These are phyloP conservation scores for Elegia similella DNA, from an alignment of 2,888 invertebrate genomes.

Conservation along the genomic window DNA sequence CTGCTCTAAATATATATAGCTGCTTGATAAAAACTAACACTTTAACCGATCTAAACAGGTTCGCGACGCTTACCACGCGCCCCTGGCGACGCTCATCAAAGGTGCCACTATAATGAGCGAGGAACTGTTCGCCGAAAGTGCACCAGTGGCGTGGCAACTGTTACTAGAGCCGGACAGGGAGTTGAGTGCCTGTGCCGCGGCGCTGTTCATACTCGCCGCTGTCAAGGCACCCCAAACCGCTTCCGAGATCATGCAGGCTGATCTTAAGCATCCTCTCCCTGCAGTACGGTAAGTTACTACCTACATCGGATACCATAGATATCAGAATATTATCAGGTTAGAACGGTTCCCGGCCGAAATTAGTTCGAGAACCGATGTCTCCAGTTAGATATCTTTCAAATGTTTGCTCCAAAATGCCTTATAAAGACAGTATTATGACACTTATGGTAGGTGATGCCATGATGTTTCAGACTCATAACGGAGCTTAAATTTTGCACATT, in stretches of 20 bases:
- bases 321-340: too few relatives aligned
- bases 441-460: too few relatives aligned
- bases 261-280: constrained; percentile 92
- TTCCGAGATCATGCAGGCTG: constrained; percentile 93
- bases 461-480: too few relatives aligned
- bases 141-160: constrained; percentile 97
- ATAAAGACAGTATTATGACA: too few relatives aligned
- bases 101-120: constrained; percentile 94
- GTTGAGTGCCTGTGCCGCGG: constrained; percentile 91
- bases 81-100: constrained; percentile 92
- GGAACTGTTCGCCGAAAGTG: constrained; percentile 92
- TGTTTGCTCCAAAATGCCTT: too few relatives aligned
- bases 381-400: too few relatives aligned
- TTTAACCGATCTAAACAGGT: constrained; percentile 75
- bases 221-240: constrained; percentile 95
- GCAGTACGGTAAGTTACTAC: constrained; percentile 89
- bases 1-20: too few relatives aligned
- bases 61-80: constrained; percentile 94
- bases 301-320: too few relatives aligned
- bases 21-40: too few relatives aligned
- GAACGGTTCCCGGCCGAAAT: too few relatives aligned
- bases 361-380: too few relatives aligned
- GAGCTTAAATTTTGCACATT: too few relatives aligned
- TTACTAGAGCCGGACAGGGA: constrained; percentile 95
- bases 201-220: constrained; percentile 95